A percentile compares a stretch with the other conserved stretches of the same genome.
Conservation (phyloP, 2,113 vertebrate species). For the Balaeniceps rex region DNA sequence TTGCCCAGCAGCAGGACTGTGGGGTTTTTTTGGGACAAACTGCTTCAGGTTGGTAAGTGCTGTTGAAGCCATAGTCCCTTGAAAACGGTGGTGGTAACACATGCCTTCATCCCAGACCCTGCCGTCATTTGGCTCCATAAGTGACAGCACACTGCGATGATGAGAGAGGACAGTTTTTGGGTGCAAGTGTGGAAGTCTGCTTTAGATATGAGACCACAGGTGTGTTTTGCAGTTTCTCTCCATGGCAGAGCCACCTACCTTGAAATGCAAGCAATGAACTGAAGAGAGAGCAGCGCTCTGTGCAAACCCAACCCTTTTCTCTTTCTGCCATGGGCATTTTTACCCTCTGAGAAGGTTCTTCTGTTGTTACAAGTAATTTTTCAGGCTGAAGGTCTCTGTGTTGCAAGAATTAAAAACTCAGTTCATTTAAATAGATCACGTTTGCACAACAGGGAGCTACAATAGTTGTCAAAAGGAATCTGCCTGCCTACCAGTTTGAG, state of each 20-base stretch:
- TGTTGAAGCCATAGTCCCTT: neutral
- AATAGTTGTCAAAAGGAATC: no score
- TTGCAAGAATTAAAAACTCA: neutral
- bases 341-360: neutral
- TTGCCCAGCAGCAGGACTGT: neutral
- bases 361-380: neutral
- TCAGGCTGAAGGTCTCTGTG: neutral
- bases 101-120: neutral
- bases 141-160: rapidly evolving
- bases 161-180: neutral
- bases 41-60: neutral
- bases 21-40: no score
- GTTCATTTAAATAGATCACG: neutral
- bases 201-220: rapidly evolving
- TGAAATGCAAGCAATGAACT: neutral
- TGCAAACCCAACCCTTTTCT: neutral
- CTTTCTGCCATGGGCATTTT: neutral
- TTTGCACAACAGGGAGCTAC: neutral
- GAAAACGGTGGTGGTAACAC: neutral
- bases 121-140: neutral
- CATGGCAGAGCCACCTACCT: neutral
- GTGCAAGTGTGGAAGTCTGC: neutral
- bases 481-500: neutral
- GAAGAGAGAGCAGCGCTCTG: neutral
- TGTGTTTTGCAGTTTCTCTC: neutral